Evolutionary conservation across 2,888 invertebrate genomes (phyloP), one percentile per base, ranked within the genome.

Genomic region (Creontiades dilutus): DNA sequence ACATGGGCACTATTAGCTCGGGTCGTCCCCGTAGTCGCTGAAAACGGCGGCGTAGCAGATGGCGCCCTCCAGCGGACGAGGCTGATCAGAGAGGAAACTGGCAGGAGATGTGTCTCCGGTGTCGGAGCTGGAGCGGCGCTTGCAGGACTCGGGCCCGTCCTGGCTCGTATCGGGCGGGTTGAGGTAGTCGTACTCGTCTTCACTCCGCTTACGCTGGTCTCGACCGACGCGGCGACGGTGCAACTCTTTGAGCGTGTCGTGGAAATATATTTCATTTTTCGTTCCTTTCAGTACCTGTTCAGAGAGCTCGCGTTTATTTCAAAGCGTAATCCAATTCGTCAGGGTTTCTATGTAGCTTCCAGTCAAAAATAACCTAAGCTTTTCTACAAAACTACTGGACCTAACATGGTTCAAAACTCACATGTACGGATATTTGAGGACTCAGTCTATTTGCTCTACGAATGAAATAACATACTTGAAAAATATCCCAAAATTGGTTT

Each of bases 21-120:
- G 23, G 23, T 88, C 80, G 5, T 78, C 76, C 27, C 28, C 28
- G 23, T 88, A 88, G 28, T 88, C 88, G 28, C 88, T 78, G 78
- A 88, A 88, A 12, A 88, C 88, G 4, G 88, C 27, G 23, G 78
- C 88, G 55, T 88, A 88, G 52, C 88, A 88, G n/a, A 88, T 14
- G 2, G 78, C 23, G 1, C 88, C 88, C 19, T 55, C 19, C 19
- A 52, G 57, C 1, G 88, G 88, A 7, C 52, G 76, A 0, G 78
- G 88, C 78, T 88, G 88, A 16, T 80, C 48, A 2, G 12, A 0
- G 16, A 88, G 23, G 61, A 88, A 88, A 1, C 52, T 55, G 1
- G 88, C 19, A 0, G 88, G 88, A 16, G 46, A 1, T 0, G 76
- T 23, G 48, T 82, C 82, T 14, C 82, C 13, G 52, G 7, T 0